Base-by-base conservation (phyloP, 2,797 vertebrate species). In the Loriculus beryllinus region DNA sequence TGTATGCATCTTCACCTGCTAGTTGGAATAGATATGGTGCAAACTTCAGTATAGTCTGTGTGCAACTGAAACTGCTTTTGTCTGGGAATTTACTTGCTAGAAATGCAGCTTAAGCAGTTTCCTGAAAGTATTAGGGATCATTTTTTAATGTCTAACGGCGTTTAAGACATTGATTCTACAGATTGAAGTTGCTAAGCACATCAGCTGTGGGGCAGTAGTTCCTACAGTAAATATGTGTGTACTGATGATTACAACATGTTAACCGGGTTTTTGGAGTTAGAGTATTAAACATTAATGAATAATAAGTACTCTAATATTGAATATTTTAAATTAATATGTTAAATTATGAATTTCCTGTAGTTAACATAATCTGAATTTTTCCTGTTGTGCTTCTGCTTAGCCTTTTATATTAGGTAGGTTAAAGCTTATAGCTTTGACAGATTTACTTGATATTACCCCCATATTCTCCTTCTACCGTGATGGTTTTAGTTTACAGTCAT, bases 61-160 rank as follows among this genome's bases (percentile, higher is more conserved):
- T 17, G n/a, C 42, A 10, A 7, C 70, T 40, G 35, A 52, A 59
- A 33, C 33, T 39, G 12, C 52, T 40, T 25, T 43, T 62, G 28
- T 63, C n/a, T 68, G 29, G 64, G 52, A 67, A 57, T 19, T 26
- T 51, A 39, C 39, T 40, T 57, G n/a, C 33, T 86, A 51, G 60
- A 76, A 82, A 42, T 22, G 12, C 14, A 57, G 54, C n/a, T 57
- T 48, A 40, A 52, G n/a, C 40, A 29, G 28, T 57, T 81, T 15
- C 3, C 35, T 4, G 11, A 35, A 35, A 20, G 20, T 48, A 17
- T 14, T 22, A 11, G 22, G 45, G n/a, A 2, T 45, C 1, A 0
- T n/a, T 49, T 14, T 59, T 90, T 68, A n/a, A n/a, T n/a, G n/a
- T 59, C 18, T 37, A 31, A 45, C 26, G 3, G 5, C 21, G 16